These are phyloP conservation scores for Cuculus canorus DNA, from an alignment of 2,797 vertebrate species.

Conservation along the genomic window DNA sequence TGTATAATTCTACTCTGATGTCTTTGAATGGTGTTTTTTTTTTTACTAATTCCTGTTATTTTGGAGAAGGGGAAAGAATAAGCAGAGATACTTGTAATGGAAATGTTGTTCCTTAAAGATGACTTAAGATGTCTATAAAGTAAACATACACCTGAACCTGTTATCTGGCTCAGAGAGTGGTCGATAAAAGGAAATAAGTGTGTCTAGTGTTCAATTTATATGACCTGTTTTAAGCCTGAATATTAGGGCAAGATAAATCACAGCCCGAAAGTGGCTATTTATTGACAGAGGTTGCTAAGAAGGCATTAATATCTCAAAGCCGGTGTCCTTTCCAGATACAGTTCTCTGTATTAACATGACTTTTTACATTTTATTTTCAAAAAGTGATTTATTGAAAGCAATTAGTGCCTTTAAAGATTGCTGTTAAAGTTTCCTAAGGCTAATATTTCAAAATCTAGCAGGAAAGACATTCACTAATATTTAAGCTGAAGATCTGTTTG, in stretches of 20 bases:
- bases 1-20: not conserved
- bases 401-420: not conserved
- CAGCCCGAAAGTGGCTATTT: not conserved
- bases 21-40: not conserved
- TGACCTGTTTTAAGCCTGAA: not conserved
- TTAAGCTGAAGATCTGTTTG: not conserved
- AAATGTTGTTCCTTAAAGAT: not conserved
- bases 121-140: not conserved
- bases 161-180: not conserved
- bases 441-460: not conserved
- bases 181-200: not conserved
- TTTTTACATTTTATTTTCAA: not conserved
- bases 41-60: not conserved
- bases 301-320: not conserved
- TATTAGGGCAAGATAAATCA: not conserved
- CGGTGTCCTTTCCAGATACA: not conserved
- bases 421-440: not conserved
- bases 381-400: not conserved
- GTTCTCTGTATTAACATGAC: not conserved
- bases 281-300: not conserved
- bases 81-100: fast-evolving
- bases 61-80: fast-evolving
- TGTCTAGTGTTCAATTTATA: not conserved
- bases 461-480: not conserved
- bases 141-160: not conserved